Evolutionary conservation across 2,113 vertebrate genomes (phyloP), one percentile per base, ranked within the genome.

Genomic region (Psilopsiagon aymara): DNA sequence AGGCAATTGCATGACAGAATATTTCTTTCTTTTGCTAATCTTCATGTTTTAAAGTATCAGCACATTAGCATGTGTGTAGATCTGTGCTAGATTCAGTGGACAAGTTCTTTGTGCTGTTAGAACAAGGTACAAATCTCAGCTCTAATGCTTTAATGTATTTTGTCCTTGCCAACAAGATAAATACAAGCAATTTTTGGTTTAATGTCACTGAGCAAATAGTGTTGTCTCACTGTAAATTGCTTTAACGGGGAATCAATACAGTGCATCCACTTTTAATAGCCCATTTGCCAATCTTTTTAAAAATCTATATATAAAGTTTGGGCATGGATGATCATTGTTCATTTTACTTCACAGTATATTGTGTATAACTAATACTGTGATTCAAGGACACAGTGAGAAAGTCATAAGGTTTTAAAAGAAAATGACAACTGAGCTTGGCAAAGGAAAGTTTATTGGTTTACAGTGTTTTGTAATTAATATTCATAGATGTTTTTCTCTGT

Each of bases 391-490:
- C 21, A 19, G 37, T 47, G 70, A 88, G 79, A 82, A 88, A 82
- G 85, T 93, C 73, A 11, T 35, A 24, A 60, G 44, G 51, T 86
- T 82, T 74, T 73, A 43, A 62, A 92, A 82, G 57, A 67, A 78
- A 86, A 37, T 55, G 75, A 49, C 90, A 93, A 55, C 75, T 83
- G 75, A 70, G 37, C 23, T 31, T 0, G 3, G 52, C 39, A 78
- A 90, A 76, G 46, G 35, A 29, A 51, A 20, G 24, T 49, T 70
- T 29, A 70, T 88, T 90, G 60, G 20, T 47, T 80, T 53, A n/a
- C 78, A 87, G 81, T 93, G 85, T 82, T 82, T 94, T 92, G 78
- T 91, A 88, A 91, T 97, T 92, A 95, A 91, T 93, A 74, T 84
- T 69, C 14, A 24, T 52, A 44, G 41, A 78, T 20, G 21, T 70